phyloP scores from a whole-genome alignment of 2,797 vertebrate species.

The Notoglanidium macrostoma region DNA sequence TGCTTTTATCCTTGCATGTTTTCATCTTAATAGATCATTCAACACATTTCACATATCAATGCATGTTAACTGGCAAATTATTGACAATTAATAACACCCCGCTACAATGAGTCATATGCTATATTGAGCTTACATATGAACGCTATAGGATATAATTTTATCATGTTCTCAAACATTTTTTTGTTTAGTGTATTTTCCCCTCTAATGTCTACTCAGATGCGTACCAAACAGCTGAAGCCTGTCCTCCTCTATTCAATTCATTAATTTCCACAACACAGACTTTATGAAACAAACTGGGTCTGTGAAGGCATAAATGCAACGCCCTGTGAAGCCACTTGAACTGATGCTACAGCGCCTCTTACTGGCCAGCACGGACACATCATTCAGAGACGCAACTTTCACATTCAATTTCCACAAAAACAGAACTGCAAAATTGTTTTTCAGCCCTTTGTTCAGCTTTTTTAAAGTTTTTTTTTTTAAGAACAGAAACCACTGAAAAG shows the following conservation, averaged over 20 bases:
- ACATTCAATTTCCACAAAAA: not conserved
- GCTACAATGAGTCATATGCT: not conserved
- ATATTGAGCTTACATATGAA: not conserved
- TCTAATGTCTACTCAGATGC: not conserved
- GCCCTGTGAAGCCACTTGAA: not conserved
- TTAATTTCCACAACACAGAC: not conserved
- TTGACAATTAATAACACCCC: not conserved
- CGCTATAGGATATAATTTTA: not conserved
- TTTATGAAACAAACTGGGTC: not conserved
- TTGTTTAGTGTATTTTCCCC: not conserved
- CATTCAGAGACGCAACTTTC: not conserved
- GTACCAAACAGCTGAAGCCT: not conserved
- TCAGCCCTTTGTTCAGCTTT: not conserved
- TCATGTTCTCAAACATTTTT: not conserved
- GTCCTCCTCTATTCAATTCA: not conserved
- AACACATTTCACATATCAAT: not conserved
- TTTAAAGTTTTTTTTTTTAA: not conserved
- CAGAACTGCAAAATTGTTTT: not conserved
- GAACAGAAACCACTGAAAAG: not conserved
- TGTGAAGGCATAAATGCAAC: not conserved
- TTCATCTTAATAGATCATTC: not conserved
- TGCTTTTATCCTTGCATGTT: not conserved
- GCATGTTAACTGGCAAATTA: not conserved
- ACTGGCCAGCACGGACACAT: not conserved
- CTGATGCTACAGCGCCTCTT: not conserved